phyloP scores from a whole-genome alignment of 2,113 vertebrate species.

The Paedocypris sp. region DNA sequence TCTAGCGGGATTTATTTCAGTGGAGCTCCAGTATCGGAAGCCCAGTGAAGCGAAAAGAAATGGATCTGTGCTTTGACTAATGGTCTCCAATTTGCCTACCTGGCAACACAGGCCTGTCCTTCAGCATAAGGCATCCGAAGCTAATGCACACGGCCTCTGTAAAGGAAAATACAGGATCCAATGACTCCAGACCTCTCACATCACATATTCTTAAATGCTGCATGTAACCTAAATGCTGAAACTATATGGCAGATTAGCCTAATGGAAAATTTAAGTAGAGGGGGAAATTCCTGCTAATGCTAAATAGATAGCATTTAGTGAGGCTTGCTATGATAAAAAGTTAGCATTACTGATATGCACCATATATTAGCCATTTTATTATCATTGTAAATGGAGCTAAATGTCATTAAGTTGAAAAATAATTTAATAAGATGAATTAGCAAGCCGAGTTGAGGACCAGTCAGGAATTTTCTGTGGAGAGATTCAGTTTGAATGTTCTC shows the following conservation, averaged over 20 bases:
- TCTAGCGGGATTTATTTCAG: neutral
- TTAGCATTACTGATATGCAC: neutral
- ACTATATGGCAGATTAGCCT: neutral
- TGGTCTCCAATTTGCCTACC: neutral
- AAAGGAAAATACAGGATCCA: constrained; percentile 4
- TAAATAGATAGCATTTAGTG: neutral
- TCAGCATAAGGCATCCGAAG: constrained; percentile 1
- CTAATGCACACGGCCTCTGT: constrained; percentile 19
- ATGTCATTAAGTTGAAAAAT: no score
- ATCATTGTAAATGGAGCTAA: no score
- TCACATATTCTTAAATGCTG: neutral
- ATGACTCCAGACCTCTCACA: neutral
- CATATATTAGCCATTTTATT: neutral
- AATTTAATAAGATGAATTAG: no score
- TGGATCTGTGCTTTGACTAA: constrained; percentile 13
- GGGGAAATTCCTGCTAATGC: neutral
- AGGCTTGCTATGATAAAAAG: neutral
- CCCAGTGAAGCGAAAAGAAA: neutral
- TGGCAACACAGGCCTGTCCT: constrained; percentile 6
- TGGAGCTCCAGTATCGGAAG: neutral
- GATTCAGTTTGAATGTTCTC: no score
- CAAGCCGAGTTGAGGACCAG: no score
- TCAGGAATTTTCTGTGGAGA: no score
- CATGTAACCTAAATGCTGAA: constrained; percentile 16
- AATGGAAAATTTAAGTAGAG: constrained; percentile 5